Conservation (phyloP, 2,113 vertebrate genomes). For the Mirza zaza region DNA sequence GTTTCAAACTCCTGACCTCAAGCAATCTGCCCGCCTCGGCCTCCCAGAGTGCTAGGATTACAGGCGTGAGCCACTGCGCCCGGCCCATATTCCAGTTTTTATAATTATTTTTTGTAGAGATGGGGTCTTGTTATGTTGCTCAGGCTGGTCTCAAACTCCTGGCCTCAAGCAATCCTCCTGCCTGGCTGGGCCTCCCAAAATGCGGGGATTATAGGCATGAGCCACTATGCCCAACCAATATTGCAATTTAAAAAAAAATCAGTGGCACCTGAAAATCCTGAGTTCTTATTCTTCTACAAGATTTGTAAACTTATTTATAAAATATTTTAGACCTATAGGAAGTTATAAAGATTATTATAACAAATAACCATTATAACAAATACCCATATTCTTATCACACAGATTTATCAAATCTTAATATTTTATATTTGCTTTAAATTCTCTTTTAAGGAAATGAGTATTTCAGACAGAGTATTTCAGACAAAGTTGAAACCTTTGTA, state of each 20-base stretch:
- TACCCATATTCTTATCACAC: background rate
- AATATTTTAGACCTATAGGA: background rate
- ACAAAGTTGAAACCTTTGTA: background rate
- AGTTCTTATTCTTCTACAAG: background rate
- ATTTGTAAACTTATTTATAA: background rate
- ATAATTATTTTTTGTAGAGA: background rate
- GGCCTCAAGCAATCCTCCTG: background rate
- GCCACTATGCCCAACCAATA: background rate
- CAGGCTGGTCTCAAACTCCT: background rate
- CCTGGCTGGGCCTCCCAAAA: background rate
- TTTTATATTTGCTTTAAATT: conserved; percentile 22
- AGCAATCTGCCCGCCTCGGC: too few relatives aligned
- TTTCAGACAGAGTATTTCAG: background rate
- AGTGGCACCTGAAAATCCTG: background rate
- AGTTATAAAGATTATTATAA: background rate
- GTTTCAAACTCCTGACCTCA: too few relatives aligned
- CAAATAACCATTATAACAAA: background rate
- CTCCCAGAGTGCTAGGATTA: too few relatives aligned
- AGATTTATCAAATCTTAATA: background rate
- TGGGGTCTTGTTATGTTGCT: background rate
- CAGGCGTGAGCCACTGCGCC: too few relatives aligned
- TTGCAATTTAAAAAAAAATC: background rate
- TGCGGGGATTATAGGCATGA: background rate
- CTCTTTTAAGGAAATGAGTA: conserved; percentile 11
- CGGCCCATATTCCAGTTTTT: too few relatives aligned